These are phyloP conservation scores for Augochlora pura DNA, from an alignment of 1,140 invertebrate species.

Conservation along the genomic window DNA sequence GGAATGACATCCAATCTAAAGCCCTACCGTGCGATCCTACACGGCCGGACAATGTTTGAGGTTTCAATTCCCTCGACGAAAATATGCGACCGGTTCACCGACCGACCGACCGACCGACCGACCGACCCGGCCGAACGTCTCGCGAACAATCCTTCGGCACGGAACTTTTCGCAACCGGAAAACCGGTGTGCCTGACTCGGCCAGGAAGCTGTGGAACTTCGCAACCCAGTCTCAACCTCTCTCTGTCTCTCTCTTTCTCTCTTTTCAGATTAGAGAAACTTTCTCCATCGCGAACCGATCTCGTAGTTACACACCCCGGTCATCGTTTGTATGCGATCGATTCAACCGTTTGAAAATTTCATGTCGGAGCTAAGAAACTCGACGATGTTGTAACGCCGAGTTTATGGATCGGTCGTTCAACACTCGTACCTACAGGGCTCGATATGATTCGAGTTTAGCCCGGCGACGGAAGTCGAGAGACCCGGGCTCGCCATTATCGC, in stretches of 20 bases:
- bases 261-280: not conserved
- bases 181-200: constrained; percentile 4
- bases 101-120: not conserved
- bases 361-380: not conserved
- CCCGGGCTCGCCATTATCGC: constrained; percentile 69
- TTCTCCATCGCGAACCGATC: not conserved
- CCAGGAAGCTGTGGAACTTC: not conserved
- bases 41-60: constrained; percentile 11
- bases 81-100: not conserved
- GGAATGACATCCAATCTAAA: constrained; percentile 46
- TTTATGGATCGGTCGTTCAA: not conserved
- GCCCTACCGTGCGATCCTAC: not conserved
- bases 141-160: not conserved
- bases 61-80: constrained; percentile 21
- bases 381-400: not conserved
- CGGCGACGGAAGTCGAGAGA: not conserved
- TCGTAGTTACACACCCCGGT: not conserved
- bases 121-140: not conserved
- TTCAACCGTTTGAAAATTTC: not conserved
- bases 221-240: too few relatives aligned
- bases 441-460: constrained; percentile 5
- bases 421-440: too few relatives aligned
- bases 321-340: not conserved
- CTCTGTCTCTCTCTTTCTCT: too few relatives aligned
- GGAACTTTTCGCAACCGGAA: not conserved